Evolutionary conservation across 2,797 vertebrate genomes (phyloP).

Genomic region (Alcedo atthis): DNA sequence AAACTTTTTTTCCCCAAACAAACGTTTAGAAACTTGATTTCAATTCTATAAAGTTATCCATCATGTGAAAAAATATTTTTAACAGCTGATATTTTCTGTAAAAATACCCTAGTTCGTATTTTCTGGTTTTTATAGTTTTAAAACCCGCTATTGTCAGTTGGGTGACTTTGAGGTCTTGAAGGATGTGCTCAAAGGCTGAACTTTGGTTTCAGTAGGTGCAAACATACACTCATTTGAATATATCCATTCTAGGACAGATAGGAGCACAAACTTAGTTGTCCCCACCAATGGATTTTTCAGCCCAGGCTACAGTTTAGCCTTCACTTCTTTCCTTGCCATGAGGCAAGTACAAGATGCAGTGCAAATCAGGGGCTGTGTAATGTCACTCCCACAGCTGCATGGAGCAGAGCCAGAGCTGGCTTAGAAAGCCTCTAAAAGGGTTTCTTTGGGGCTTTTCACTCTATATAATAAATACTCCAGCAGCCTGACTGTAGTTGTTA

Average conservation of each 20-base stretch:
- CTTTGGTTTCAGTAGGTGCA: neutral
- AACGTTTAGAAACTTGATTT: neutral
- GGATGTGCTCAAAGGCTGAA: neutral
- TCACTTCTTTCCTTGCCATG: neutral
- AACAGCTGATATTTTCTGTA: neutral
- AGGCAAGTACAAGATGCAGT: neutral
- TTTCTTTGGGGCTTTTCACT: neutral
- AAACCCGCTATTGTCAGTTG: accelerated
- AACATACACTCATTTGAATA: neutral
- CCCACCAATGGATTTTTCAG: neutral
- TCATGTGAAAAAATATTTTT: neutral
- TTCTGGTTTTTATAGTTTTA: neutral
- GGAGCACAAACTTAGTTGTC: accelerated
- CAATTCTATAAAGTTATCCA: neutral
- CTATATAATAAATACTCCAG: neutral
- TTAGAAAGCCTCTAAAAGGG: neutral
- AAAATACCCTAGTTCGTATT: neutral
- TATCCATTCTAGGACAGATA: neutral
- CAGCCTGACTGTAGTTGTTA: neutral
- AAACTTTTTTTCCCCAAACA: neutral
- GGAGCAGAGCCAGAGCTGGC: neutral
- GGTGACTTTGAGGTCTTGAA: neutral
- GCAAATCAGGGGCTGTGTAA: neutral
- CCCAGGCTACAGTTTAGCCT: neutral
- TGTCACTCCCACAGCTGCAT: accelerated